Evolutionary conservation across 2,797 vertebrate species (phyloP).

Genomic region (Lutra lutra): DNA sequence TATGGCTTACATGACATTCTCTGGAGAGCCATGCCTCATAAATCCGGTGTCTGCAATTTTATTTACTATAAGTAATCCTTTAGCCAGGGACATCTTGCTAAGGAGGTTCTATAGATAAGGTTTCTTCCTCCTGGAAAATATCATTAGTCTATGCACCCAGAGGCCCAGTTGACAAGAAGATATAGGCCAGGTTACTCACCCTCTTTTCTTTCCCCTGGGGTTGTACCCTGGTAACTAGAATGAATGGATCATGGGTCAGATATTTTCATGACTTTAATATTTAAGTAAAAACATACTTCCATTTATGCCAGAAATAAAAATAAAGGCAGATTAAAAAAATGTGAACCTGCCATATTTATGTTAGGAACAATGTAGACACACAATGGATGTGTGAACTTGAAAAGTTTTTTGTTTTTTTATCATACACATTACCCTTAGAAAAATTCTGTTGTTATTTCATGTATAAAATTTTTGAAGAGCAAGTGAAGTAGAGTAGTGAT

Average conservation of each 20-base stretch:
- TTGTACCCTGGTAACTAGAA: not conserved
- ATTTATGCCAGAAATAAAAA: not conserved
- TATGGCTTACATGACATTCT: not conserved
- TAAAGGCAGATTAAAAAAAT: not conserved
- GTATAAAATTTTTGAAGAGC: not conserved
- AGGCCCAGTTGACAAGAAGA: not conserved
- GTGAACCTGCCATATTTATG: not conserved
- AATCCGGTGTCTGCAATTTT: not conserved
- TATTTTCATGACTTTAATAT: not conserved
- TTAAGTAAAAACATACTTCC: not conserved
- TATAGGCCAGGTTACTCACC: not conserved
- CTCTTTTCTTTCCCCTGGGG: not conserved
- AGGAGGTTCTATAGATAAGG: not conserved
- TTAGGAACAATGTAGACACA: not conserved
- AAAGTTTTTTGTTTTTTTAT: not conserved
- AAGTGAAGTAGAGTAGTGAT: not conserved
- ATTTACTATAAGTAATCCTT: constrained; percentile 39
- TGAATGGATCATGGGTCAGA: not conserved
- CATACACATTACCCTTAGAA: not conserved
- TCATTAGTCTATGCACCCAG: not conserved
- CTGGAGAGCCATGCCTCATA: not conserved
- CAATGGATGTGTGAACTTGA: not conserved
- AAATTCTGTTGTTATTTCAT: not conserved
- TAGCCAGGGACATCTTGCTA: not conserved
- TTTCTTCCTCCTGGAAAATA: not conserved